phyloP scores from a whole-genome alignment of 2,797 vertebrate genomes.

The Antrozous pallidus region DNA sequence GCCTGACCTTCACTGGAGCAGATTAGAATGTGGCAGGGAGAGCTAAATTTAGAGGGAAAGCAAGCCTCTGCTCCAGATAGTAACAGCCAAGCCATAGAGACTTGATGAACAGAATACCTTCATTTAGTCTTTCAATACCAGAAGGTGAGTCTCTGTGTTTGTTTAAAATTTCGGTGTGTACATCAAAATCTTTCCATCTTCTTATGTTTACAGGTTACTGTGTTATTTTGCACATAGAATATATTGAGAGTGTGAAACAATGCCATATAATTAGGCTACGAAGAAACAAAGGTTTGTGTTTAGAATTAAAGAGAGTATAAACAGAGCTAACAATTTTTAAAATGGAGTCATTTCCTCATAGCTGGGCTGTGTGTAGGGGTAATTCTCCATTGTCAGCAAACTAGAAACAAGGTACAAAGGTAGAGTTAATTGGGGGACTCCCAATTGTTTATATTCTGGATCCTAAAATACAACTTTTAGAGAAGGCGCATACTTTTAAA shows the following conservation, averaged over 20 bases:
- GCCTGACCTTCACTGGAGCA: slow-evolving; percentile 72
- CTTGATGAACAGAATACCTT: neutral
- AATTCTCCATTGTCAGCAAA: neutral
- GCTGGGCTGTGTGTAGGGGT: neutral
- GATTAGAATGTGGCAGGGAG: slow-evolving; percentile 70
- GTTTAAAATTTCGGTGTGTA: neutral
- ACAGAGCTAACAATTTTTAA: neutral
- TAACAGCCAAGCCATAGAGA: slow-evolving; percentile 60
- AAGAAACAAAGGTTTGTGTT: neutral
- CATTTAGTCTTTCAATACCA: slow-evolving; percentile 10
- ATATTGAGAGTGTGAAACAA: neutral
- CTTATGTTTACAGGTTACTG: neutral
- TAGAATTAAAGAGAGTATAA: neutral
- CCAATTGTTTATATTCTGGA: neutral
- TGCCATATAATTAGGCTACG: neutral
- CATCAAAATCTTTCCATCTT: neutral
- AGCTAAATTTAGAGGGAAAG: slow-evolving; percentile 83
- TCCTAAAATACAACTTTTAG: neutral
- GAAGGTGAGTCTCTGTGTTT: neutral
- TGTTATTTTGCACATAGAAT: neutral
- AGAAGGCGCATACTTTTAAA: neutral
- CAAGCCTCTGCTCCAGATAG: slow-evolving; percentile 75
- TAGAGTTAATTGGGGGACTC: neutral
- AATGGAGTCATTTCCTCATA: neutral
- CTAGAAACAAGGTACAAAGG: neutral